Conservation (phyloP, 2,113 vertebrate species). For the Hydrolagus affinis region DNA sequence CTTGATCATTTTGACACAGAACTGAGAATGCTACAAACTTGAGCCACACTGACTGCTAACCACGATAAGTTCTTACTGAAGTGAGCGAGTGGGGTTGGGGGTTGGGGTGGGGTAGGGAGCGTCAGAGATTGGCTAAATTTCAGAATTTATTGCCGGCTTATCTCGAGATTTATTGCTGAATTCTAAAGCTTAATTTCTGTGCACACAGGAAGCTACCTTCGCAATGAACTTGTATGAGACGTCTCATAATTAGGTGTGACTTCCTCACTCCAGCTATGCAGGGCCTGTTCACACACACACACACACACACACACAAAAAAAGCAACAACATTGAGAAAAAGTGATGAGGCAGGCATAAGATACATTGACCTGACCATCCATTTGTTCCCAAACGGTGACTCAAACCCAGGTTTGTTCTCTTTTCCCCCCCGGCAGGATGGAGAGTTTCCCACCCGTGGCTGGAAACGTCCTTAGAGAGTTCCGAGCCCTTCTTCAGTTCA, state of each 20-base stretch:
- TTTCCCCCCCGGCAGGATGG: constrained; percentile 68
- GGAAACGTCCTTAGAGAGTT: constrained; percentile 83
- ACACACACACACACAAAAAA: no score
- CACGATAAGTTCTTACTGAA: no score
- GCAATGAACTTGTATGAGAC: no score
- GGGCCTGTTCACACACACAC: neutral
- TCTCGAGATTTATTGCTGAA: constrained; percentile 42
- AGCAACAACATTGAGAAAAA: neutral
- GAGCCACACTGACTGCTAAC: no score
- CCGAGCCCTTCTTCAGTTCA: constrained; percentile 76
- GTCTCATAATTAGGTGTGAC: neutral
- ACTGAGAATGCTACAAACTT: no score
- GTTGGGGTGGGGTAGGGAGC: no score
- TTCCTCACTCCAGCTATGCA: neutral
- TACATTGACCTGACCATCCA: neutral
- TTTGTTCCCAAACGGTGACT: neutral
- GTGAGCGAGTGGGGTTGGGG: no score
- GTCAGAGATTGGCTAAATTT: no score
- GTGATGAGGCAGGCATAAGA: neutral
- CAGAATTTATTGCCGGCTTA: neutral
- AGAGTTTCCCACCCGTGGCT: constrained; percentile 77
- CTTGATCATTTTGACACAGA: no score
- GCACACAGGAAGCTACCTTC: neutral
- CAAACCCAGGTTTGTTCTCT: constrained; percentile 21
- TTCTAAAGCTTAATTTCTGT: neutral